Conservation (phyloP, 2,797 vertebrate species). For the Chelonia mydas region DNA sequence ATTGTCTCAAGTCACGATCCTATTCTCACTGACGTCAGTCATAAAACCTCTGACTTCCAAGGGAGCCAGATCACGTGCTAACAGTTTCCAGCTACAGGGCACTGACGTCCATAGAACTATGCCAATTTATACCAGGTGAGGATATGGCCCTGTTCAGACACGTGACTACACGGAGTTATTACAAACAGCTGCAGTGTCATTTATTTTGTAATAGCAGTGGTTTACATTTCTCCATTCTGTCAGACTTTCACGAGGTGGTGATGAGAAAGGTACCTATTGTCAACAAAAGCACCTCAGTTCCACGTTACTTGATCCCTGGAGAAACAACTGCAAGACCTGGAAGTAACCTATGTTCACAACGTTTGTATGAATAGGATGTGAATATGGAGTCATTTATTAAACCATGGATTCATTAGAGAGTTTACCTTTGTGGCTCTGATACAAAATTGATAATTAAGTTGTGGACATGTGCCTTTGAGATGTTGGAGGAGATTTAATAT, state of each 20-base stretch:
- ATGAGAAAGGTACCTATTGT: accelerated
- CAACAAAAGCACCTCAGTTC: not conserved
- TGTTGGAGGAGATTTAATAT: not conserved
- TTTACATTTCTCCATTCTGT: not conserved
- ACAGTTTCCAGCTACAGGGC: not conserved
- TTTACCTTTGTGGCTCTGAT: not conserved
- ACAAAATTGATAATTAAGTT: not conserved
- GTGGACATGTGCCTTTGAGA: accelerated
- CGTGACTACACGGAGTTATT: not conserved
- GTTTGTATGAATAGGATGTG: not conserved
- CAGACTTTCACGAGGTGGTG: not conserved
- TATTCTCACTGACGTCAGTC: not conserved
- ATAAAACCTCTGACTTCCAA: not conserved
- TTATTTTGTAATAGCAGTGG: not conserved
- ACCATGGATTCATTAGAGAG: not conserved
- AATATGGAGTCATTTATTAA: not conserved
- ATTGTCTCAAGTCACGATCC: not conserved
- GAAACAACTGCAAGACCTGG: not conserved
- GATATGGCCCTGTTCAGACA: not conserved
- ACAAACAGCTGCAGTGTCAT: not conserved
- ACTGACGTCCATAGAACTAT: not conserved
- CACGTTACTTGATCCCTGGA: not conserved
- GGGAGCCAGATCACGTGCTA: not conserved
- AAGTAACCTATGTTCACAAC: not conserved
- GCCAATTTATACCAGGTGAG: not conserved